Percentiles rank a stretch among this genome's conserved stretches.
Conservation (phyloP, 2,888 invertebrate genomes). For the Drosophila tripunctata region DNA sequence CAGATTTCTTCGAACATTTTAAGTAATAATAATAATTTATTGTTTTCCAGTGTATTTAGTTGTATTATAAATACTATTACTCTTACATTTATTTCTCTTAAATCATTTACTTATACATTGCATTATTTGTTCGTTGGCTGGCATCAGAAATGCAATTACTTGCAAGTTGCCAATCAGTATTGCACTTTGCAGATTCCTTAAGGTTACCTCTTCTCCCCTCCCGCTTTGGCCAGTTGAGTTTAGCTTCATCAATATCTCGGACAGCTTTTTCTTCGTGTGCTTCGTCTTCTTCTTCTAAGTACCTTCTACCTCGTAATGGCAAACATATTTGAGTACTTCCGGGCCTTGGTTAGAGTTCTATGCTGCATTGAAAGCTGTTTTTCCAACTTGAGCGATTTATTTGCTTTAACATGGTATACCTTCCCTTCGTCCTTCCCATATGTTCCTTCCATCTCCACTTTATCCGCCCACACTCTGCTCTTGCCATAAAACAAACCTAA, state of each 20-base stretch:
- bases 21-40: background rate
- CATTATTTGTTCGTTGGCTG: conserved; percentile 33
- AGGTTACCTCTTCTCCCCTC: background rate
- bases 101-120: conserved; percentile 30
- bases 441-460: background rate
- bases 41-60: background rate
- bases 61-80: background rate
- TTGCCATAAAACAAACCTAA: conserved; percentile 58
- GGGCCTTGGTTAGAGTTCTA: conserved; percentile 13
- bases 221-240: background rate
- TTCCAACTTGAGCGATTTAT: conserved; percentile 71
- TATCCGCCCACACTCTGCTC: background rate
- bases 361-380: conserved; percentile 39
- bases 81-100: conserved; percentile 3
- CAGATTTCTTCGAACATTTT: background rate
- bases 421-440: background rate
- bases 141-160: conserved; percentile 42
- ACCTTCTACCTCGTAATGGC: conserved; percentile 57
- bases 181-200: conserved; percentile 29
- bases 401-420: conserved; percentile 61
- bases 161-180: conserved; percentile 7
- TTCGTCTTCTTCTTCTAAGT: conserved; percentile 24
- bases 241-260: conserved; percentile 26
- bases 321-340: conserved; percentile 72
- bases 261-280: conserved; percentile 22